These are phyloP conservation scores for Pyrochroa serraticornis DNA, from an alignment of 2,888 invertebrate species.

Conservation along the genomic window DNA sequence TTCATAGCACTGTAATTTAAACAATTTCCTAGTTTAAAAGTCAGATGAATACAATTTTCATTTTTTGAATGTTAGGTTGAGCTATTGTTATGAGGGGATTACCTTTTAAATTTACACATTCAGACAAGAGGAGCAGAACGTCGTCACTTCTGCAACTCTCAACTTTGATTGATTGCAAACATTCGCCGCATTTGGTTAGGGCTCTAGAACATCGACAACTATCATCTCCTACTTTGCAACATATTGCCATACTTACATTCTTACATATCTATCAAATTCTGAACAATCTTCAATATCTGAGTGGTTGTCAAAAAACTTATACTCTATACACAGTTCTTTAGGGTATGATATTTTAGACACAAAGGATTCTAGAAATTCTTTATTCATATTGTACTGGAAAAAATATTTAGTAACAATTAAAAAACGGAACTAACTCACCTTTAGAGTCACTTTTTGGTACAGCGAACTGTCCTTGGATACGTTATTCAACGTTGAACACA, in stretches of 20 bases:
- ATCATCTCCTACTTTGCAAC: background rate
- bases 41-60: no score
- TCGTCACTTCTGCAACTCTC: constrained; percentile 44
- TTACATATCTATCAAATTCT: constrained; percentile 41
- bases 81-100: no score
- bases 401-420: constrained; percentile 1
- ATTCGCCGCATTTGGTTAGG: constrained; percentile 42
- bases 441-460: constrained; percentile 43
- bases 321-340: constrained; percentile 41
- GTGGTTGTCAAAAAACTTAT: constrained; percentile 40
- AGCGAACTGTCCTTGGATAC: constrained; percentile 43
- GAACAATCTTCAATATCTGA: constrained; percentile 39
- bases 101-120: constrained; percentile 45
- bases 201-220: constrained; percentile 33
- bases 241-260: constrained; percentile 34
- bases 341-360: constrained; percentile 43
- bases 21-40: no score
- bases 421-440: constrained; percentile 31
- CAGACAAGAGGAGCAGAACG: constrained; percentile 38
- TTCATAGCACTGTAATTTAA: no score
- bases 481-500: constrained; percentile 45
- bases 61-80: no score
- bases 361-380: constrained; percentile 43
- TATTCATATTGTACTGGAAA: constrained; percentile 45
- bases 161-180: constrained; percentile 39